Evolutionary conservation across 2,113 vertebrate species (phyloP).

Genomic region (Oreotrochilus melanogaster): DNA sequence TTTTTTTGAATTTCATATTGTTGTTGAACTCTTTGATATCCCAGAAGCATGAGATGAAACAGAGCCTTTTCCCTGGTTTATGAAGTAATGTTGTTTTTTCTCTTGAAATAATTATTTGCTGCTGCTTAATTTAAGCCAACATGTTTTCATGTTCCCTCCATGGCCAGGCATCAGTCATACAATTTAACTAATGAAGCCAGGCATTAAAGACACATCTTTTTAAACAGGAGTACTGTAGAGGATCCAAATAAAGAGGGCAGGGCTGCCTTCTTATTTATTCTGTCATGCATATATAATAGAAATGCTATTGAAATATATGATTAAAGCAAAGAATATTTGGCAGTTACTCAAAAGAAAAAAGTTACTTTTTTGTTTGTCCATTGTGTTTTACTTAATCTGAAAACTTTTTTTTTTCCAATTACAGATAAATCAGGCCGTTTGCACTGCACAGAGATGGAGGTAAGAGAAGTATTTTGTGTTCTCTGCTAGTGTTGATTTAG

Average conservation of each 20-base stretch:
- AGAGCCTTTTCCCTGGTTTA: neutral
- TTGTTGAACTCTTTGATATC: slow-evolving; percentile 21
- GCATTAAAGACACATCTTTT: slow-evolving; percentile 12
- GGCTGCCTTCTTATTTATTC: neutral
- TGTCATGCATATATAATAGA: neutral
- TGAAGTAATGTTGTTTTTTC: slow-evolving; percentile 6
- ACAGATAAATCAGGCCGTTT: slow-evolving; percentile 82
- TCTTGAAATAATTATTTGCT: slow-evolving; percentile 26
- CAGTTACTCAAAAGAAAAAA: neutral
- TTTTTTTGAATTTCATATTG: neutral
- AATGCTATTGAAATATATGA: neutral
- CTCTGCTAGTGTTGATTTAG: neutral
- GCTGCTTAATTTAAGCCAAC: neutral
- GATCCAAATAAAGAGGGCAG: slow-evolving; percentile 23
- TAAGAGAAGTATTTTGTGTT: slow-evolving; percentile 75
- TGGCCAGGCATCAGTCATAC: neutral
- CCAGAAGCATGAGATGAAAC: slow-evolving; percentile 20
- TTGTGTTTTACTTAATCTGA: neutral
- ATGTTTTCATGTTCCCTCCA: slow-evolving; percentile 36
- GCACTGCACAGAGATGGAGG: slow-evolving; percentile 88
- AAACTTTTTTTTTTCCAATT: slow-evolving; percentile 31
- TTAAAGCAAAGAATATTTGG: neutral
- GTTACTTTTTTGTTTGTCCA: neutral
- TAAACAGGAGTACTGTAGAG: neutral
- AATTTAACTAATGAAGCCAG: slow-evolving; percentile 52